phyloP scores from a whole-genome alignment of 2,797 vertebrate species.

The Tiaroga cobitis region DNA sequence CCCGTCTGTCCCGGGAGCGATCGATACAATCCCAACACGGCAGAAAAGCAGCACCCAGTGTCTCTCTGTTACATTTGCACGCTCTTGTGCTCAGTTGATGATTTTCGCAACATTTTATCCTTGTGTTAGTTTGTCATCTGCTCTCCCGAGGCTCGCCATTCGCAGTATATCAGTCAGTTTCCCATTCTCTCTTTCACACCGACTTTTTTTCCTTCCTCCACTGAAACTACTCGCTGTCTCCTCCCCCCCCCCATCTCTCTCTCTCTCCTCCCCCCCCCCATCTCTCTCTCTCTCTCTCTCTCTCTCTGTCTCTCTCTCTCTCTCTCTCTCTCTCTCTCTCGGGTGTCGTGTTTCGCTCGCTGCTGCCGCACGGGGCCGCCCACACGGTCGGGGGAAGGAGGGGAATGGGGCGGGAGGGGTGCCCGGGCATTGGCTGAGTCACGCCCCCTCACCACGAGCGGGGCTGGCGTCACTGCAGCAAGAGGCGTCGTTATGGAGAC shows the following conservation, averaged over 20 bases:
- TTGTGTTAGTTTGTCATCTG: constrained; percentile 69
- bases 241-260: constrained; percentile 47
- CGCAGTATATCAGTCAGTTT: constrained; percentile 56
- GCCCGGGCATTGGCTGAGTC: constrained; percentile 67
- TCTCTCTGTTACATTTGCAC: constrained; percentile 65
- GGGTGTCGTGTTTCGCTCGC: constrained; percentile 81
- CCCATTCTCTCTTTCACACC: constrained; percentile 71
- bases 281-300: constrained; percentile 50
- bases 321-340: constrained; percentile 58
- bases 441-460: constrained; percentile 80
- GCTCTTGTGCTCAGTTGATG: constrained; percentile 63
- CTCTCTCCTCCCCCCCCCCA: constrained; percentile 57
- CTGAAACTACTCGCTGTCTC: constrained; percentile 61
- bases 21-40: constrained; percentile 21
- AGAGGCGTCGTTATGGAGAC: constrained; percentile 79
- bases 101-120: constrained; percentile 68
- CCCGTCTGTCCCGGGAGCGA: constrained; percentile 16
- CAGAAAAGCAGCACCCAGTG: constrained; percentile 29
- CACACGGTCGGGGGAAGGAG: constrained; percentile 68
- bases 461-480: constrained; percentile 77
- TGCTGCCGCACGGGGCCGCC: constrained; percentile 75
- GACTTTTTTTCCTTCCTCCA: constrained; percentile 64
- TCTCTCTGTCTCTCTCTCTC: constrained; percentile 53
- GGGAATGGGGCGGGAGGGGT: constrained; percentile 61
- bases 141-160: constrained; percentile 54